Conservation (phyloP, 2,888 invertebrate species). For the Leucozona laternaria region DNA sequence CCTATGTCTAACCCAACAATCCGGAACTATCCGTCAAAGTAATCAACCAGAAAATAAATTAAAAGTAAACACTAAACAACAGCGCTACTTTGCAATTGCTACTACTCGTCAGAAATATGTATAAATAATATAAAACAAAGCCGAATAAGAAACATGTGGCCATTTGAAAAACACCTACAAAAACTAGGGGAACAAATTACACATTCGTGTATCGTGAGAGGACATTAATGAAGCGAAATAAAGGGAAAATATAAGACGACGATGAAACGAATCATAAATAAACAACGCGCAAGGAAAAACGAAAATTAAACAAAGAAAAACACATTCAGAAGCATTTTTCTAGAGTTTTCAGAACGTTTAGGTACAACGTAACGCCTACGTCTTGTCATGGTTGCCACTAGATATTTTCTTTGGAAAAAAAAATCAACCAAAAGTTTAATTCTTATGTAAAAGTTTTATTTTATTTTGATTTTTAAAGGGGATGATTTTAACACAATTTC, state of each 20-base stretch:
- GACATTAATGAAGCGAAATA: slow-evolving; percentile 42
- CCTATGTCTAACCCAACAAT: slow-evolving; percentile 7
- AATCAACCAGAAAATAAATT: slow-evolving; percentile 69
- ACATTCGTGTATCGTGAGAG: slow-evolving; percentile 39
- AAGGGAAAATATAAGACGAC: slow-evolving; percentile 22
- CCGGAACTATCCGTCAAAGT: slow-evolving; percentile 14
- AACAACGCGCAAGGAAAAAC: slow-evolving; percentile 62
- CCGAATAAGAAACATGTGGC: slow-evolving; percentile 37
- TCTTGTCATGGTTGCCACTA: slow-evolving; percentile 5
- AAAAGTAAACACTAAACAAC: slow-evolving; percentile 69
- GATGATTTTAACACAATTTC: no score
- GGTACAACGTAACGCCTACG: neutral
- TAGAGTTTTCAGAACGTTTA: neutral
- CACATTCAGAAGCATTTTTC: slow-evolving; percentile 44
- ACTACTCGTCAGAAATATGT: slow-evolving; percentile 47
- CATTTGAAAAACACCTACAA: slow-evolving; percentile 55
- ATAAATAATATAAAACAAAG: slow-evolving; percentile 25
- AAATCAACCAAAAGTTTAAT: no score
- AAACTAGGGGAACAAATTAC: slow-evolving; percentile 9
- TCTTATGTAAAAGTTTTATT: no score
- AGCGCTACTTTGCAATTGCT: slow-evolving; percentile 50
- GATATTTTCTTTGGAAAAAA: neutral
- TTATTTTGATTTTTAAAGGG: no score
- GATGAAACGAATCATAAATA: slow-evolving; percentile 62
- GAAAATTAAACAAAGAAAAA: slow-evolving; percentile 72